Conservation (phyloP, 2,888 invertebrate genomes). For the Dysmachus trigonus region DNA sequence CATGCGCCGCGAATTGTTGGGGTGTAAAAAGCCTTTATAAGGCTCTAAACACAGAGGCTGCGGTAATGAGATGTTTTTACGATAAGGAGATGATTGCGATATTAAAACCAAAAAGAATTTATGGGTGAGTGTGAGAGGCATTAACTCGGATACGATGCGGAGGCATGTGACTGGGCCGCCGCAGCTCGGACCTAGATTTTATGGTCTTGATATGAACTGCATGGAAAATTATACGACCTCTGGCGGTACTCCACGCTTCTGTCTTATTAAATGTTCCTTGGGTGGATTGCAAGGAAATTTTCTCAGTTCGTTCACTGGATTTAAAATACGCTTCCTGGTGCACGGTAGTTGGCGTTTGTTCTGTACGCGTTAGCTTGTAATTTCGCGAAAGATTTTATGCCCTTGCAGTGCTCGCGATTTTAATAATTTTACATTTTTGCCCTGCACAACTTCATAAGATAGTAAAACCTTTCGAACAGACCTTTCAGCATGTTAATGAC, state of each 20-base stretch:
- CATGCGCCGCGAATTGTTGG: constrained; percentile 33
- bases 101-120: constrained; percentile 18
- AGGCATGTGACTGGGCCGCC: constrained; percentile 31
- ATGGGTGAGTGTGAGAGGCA: constrained; percentile 14
- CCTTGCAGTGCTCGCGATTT: neutral
- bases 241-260: neutral
- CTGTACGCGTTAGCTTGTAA: neutral
- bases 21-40: constrained; percentile 41
- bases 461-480: neutral
- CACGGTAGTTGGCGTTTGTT: constrained; percentile 14
- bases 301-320: neutral
- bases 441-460: neutral
- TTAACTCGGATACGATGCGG: neutral
- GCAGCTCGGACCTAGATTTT: constrained; percentile 23
- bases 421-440: neutral
- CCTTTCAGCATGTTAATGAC: neutral
- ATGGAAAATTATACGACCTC: constrained; percentile 25
- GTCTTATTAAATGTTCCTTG: constrained; percentile 22
- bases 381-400: neutral
- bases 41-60: constrained; percentile 39
- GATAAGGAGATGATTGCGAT: constrained; percentile 40
- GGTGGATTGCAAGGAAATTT: neutral
- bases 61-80: constrained; percentile 39
- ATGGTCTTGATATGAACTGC: constrained; percentile 32
- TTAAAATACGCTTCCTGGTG: neutral